Evolutionary conservation across 2,888 invertebrate genomes (phyloP), one percentile per base, ranked within the genome.

Genomic region (Atrina japonica): DNA sequence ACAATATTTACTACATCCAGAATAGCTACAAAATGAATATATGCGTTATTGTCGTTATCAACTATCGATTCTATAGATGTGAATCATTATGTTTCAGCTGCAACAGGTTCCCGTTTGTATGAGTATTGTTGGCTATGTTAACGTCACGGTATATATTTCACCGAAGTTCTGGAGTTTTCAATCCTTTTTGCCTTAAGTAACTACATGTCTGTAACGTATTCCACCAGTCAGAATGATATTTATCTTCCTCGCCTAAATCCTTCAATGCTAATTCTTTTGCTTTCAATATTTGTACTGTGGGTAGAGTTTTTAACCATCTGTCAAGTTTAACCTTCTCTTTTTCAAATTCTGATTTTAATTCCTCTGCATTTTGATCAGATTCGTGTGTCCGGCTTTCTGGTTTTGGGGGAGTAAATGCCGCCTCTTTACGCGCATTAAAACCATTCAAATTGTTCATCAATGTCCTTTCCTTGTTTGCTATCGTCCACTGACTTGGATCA

Each of bases 231-330:
- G 77, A 73, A 11, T 76, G 68, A 18, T 72, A 70, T n/a, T 60
- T 52, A 45, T 83, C 83, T 49, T 83, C 83, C 27, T 83, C 82
- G 0, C 81, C 83, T 3, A 83, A 49, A 43, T 83, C 83, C 41
- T 76, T 78, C 43, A 83, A 58, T 0, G 80, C 79, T 9, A 74
- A 49, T 56, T 81, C 80, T 45, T 76, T 80, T 1, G 77, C 79
- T 49, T 73, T 77, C 35, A 79, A 43, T 25, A 75, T 59, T 25
- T 82, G 81, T 9, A 68, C 66, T 3, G 80, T 78, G 11, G 80
- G 70, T 40, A 80, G 58, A 2, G 71, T 65, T 49, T 70, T 76
- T 30, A 80, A 45, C 83, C 81, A 82, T 58, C 74, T 82, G 47
- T 83, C 83, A 2, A 80, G 70, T 65, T 77, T 79, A 1, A 53